Base-by-base conservation (phyloP, 2,888 invertebrate species). In the Drosophila niveifrons region DNA sequence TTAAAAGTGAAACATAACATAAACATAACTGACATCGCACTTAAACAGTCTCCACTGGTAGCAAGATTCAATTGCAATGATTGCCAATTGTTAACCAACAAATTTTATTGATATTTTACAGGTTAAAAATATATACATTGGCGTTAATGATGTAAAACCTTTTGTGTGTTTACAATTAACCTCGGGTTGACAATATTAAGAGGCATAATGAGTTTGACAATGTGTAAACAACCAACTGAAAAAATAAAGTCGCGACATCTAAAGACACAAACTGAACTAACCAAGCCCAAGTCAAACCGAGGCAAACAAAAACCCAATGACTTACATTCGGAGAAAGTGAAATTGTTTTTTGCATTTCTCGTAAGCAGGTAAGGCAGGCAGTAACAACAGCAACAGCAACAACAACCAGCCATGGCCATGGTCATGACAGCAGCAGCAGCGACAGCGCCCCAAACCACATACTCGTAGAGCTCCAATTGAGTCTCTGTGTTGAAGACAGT, bases 331-430 rank as follows among this genome's bases (percentile, higher is more conserved):
- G 90, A 88, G 88, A 89, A 89, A 89, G 88, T 89, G 86, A 88
- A 83, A 90, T 80, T 90, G n/a, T n/a, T 90, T 82, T 90, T 90
- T 79, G 86, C 83, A 90, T 90, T 89, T 90, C 72, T 79, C 70
- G 72, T 66, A 62, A 72, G 65, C 70, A 61, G 59, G 65, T 66
- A 44, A 67, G 46, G 46, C 43, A 71, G 57, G 15, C 70, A 56
- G 31, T 62, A 66, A 50, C 46, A 56, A 43, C 47, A 56, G 63
- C 59, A 65, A 56, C 67, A 61, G 34, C 47, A 56, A 66, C 59
- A 66, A 55, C 69, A 61, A 46, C 48, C 57, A 66, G 73, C 66
- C 80, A 71, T 71, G 64, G 76, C 80, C 77, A 69, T 74, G 68
- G 74, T 58, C 71, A 71, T 59, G 65, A 48, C 66, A 52, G 66